Evolutionary conservation across 2,113 vertebrate genomes (phyloP).

Genomic region (Pelmatolapia mariae): DNA sequence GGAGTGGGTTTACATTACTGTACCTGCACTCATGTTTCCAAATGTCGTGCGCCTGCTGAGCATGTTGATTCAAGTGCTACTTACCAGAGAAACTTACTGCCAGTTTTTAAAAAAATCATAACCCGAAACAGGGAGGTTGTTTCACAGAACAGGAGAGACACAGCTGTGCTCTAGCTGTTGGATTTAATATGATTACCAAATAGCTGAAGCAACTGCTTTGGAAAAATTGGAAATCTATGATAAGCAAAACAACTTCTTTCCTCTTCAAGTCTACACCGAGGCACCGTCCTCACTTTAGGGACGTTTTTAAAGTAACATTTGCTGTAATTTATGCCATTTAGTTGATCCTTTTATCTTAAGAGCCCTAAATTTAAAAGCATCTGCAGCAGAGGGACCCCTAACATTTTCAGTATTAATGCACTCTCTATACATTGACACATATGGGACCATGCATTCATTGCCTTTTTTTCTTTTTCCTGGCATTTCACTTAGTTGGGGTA

Average conservation of each 20-base stretch:
- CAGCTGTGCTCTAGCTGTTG: neutral
- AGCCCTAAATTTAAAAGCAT: slow-evolving; percentile 12
- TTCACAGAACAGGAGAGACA: neutral
- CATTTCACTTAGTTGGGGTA: slow-evolving; percentile 23
- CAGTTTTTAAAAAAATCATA: neutral
- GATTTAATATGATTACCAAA: neutral
- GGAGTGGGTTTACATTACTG: neutral
- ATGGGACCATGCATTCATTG: neutral
- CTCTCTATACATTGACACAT: neutral
- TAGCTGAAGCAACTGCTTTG: neutral
- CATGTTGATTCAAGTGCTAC: slow-evolving; percentile 24
- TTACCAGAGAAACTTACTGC: neutral
- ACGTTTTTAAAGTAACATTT: neutral
- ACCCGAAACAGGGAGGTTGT: neutral
- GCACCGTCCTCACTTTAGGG: neutral
- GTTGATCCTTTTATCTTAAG: slow-evolving; percentile 19
- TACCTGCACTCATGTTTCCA: neutral
- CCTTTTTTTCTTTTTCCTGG: neutral
- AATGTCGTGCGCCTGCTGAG: neutral
- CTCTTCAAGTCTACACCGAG: neutral
- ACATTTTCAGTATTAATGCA: neutral
- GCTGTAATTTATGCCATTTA: slow-evolving; percentile 23
- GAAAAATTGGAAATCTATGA: neutral
- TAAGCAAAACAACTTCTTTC: neutral
- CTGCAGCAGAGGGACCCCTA: neutral